phyloP scores from a whole-genome alignment of 2,797 vertebrate genomes.

The Rhinatrema bivittatum region DNA sequence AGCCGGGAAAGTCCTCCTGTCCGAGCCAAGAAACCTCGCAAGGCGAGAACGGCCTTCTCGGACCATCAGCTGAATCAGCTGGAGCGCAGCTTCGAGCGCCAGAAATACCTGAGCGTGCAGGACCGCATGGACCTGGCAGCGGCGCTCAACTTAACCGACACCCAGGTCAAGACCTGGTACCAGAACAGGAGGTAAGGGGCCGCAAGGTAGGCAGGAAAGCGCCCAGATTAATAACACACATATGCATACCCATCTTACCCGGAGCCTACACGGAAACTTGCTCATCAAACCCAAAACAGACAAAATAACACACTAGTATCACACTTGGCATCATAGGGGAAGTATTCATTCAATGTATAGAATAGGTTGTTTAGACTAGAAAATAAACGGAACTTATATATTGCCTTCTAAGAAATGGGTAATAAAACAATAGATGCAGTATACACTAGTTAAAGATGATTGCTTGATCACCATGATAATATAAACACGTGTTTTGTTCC shows the following conservation, averaged over 20 bases:
- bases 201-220: not conserved
- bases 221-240: not conserved
- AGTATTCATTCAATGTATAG: no score
- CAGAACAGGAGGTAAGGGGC: constrained; percentile 73
- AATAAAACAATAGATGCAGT: no score
- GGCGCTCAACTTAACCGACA: constrained; percentile 88
- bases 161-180: constrained; percentile 92
- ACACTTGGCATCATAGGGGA: no score
- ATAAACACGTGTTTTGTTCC: no score
- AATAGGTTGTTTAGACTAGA: no score
- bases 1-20: constrained; percentile 89
- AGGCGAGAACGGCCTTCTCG: constrained; percentile 89
- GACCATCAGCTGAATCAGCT: constrained; percentile 95
- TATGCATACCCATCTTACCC: not conserved
- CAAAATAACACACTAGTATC: not conserved
- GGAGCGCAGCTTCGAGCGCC: constrained; percentile 91
- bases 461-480: no score
- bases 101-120: constrained; percentile 95
- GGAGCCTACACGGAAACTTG: no score
- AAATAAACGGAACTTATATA: no score
- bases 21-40: constrained; percentile 89
- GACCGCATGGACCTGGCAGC: constrained; percentile 96
- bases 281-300: no score
- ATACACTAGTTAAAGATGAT: no score
- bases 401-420: no score